These are phyloP conservation scores for Syrista parreyssii DNA, from an alignment of 2,888 invertebrate genomes.

Conservation along the genomic window DNA sequence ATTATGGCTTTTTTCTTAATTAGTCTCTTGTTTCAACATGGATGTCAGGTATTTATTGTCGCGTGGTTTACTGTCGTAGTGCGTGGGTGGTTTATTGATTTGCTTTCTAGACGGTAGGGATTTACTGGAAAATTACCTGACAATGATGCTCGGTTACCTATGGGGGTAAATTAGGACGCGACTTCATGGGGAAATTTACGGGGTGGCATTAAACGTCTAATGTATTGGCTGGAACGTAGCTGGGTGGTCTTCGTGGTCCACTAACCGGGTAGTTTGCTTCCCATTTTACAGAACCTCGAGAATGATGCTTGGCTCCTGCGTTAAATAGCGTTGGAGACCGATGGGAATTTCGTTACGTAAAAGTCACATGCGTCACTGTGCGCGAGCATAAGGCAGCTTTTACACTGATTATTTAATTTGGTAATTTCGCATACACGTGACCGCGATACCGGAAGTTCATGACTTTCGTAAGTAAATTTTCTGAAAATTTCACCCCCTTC, in stretches of 20 bases:
- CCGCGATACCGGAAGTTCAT: too few species aligned
- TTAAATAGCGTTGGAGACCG: background rate
- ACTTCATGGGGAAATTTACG: conserved; percentile 40
- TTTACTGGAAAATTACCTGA: background rate
- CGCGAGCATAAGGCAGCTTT: too few species aligned
- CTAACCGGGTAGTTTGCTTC: background rate
- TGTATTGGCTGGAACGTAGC: conserved; percentile 26
- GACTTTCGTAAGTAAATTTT: too few species aligned
- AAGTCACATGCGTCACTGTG: too few species aligned
- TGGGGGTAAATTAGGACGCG: conserved; percentile 9
- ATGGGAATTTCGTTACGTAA: background rate
- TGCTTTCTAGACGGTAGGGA: background rate
- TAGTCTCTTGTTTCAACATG: too few species aligned
- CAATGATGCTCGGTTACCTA: background rate
- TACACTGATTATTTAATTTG: too few species aligned
- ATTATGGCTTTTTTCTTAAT: too few species aligned
- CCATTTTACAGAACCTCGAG: background rate
- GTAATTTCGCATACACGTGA: too few species aligned
- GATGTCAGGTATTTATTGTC: background rate
- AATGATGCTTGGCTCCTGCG: background rate
- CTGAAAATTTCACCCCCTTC: too few species aligned
- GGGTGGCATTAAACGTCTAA: conserved; percentile 40
- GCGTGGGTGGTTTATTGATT: background rate
- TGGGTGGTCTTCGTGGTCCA: background rate
- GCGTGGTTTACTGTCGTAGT: background rate